Conservation (phyloP, 2,888 invertebrate species). For the Perdita meconis region DNA sequence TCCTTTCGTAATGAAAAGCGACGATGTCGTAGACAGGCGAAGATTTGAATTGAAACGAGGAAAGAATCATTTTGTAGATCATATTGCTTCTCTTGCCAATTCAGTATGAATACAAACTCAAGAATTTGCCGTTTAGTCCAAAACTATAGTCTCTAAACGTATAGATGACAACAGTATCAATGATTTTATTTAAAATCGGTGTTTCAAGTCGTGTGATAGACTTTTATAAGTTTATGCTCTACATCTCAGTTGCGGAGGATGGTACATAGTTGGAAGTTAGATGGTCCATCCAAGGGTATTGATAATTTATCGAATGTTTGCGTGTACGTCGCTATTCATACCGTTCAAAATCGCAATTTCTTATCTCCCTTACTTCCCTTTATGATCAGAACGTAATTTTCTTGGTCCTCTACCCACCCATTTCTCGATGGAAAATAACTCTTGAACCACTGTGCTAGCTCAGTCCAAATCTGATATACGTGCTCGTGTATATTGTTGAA, state of each 20-base stretch:
- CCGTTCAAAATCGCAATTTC: slow-evolving; percentile 65
- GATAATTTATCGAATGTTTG: slow-evolving; percentile 72
- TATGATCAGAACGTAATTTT: slow-evolving; percentile 46
- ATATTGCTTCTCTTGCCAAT: too few species aligned
- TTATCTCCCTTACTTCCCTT: slow-evolving; percentile 42
- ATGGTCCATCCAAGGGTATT: slow-evolving; percentile 36
- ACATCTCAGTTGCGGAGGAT: too few species aligned
- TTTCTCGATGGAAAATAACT: slow-evolving; percentile 40
- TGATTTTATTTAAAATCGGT: too few species aligned
- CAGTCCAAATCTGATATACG: slow-evolving; percentile 26
- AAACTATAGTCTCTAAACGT: too few species aligned
- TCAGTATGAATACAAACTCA: too few species aligned
- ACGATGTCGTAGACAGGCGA: background rate
- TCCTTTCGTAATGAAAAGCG: background rate
- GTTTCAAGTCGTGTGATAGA: too few species aligned
- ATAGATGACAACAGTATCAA: too few species aligned
- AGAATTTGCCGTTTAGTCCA: too few species aligned
- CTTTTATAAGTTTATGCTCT: too few species aligned
- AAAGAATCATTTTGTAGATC: background rate
- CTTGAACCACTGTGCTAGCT: background rate
- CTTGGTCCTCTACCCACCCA: slow-evolving; percentile 40
- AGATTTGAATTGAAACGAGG: background rate
- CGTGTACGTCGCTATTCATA: slow-evolving; percentile 51
- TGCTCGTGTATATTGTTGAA: background rate
- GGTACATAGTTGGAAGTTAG: background rate